Base-by-base conservation (phyloP, 2,888 invertebrate genomes). In the Eubasilissa splendida region DNA sequence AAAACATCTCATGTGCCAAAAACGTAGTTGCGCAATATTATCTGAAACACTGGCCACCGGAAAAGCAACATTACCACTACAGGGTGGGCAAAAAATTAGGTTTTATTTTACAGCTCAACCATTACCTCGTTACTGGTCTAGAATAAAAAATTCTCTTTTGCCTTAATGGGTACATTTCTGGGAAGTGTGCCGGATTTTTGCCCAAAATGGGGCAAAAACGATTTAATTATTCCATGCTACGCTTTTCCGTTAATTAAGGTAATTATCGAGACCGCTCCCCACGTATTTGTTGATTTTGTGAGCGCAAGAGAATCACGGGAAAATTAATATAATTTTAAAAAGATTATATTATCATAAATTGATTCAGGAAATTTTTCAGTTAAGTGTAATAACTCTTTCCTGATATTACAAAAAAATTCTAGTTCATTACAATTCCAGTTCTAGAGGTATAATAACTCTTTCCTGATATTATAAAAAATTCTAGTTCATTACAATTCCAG, bases 21-120 rank as follows among this genome's bases (percentile, higher is more conserved):
- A 63, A 10, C 31, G 31, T 63, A 63, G 11, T 31, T 31, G 33
- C 11, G 10, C 58, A 7, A 4, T 59, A 59, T 8, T n/a, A 8
- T n/a, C 12, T 63, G 31, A 63, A 63, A 63, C 10, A 14, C 60
- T 63, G 31, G 31, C 31, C 60, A 31, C 22, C 31, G 31, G 33
- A 11, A 8, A 31, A 10, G 31, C 7, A 63, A 31, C 60, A 11
- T 11, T 63, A 31, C 22, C 22, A 22, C 22, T 22, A 22, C 22
- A 22, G 22, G 22, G 22, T 22, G 22, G 42, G 66, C 56, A 12
- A 22, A 81, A 81, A 79, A 76, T 31, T 53, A 59, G 74, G 79
- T 79, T 76, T 81, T 81, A 81, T 81, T 81, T 81, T 78, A 81
- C 73, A 42, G 79, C 81, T 66, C 81, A 77, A 63, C 80, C 77